A percentile compares a stretch with the other conserved stretches of the same genome.
These are phyloP conservation scores for Phoebastria nigripes DNA, from an alignment of 2,797 vertebrate species.

Conservation along the genomic window DNA sequence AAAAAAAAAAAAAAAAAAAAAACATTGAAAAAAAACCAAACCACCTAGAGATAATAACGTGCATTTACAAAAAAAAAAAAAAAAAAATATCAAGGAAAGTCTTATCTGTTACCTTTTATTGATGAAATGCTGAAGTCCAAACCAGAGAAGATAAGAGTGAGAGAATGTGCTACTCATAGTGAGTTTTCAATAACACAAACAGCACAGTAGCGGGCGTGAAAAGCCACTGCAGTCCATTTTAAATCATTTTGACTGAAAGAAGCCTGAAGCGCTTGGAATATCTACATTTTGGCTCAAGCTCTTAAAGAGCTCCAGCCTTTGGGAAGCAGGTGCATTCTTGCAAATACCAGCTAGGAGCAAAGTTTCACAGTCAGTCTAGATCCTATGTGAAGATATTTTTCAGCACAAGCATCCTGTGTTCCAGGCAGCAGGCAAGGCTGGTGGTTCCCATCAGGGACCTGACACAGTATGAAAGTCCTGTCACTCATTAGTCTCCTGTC, in stretches of 20 bases:
- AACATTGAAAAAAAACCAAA: too few relatives aligned
- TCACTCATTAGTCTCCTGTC: not conserved
- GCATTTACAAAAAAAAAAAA: too few relatives aligned
- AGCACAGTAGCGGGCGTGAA: rapidly evolving
- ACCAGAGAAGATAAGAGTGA: not conserved
- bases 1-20: not conserved
- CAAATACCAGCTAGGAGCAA: not conserved
- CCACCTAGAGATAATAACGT: too few relatives aligned
- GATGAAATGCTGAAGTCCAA: not conserved
- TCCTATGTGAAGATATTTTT: not conserved
- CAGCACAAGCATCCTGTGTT: not conserved
- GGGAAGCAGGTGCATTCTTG: not conserved
- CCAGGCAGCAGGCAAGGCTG: not conserved
- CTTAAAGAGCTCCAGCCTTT: not conserved
- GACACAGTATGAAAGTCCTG: not conserved
- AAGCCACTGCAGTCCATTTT: not conserved
- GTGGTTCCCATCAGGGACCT: not conserved
- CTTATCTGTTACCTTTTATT: not conserved
- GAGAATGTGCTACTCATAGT: not conserved
- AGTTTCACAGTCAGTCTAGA: not conserved
- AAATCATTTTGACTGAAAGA: not conserved
- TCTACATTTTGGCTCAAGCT: not conserved
- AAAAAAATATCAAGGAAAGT: not conserved
- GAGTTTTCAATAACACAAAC: not conserved
- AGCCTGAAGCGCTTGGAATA: not conserved